Base-by-base conservation (phyloP, 2,888 invertebrate genomes). In the Scaptomyza parva region DNA sequence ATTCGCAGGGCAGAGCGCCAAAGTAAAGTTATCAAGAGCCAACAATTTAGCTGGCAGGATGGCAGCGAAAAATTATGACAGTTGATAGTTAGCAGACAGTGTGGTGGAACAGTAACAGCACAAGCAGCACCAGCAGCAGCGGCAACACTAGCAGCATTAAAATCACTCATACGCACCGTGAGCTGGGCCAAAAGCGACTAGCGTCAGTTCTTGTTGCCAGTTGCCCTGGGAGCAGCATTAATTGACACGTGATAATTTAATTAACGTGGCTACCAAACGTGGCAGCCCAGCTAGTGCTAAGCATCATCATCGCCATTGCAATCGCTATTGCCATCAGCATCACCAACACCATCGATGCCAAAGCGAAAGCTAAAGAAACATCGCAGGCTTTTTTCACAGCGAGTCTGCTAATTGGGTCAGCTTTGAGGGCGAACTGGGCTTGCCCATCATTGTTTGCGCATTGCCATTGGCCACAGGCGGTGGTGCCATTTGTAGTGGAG, bases 201-300 rank as follows among this genome's bases (percentile, higher is more conserved):
- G 44, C 63, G 50, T 41, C 53, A 55, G 20, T 62, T 70, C 63
- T 55, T 61, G 65, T 52, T 64, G 54, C 33, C 57, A 57, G 74
- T 64, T 58, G 74, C 75, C 61, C 65, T 58, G 68, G 78, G 74
- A 69, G 65, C 61, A 59, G 64, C 69, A 85, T 85, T 87, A 82
- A 82, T 82, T 82, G 82, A 82, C 82, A 82, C 82, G 82, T 82
- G 82, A 87, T 82, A 87, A 82, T 82, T 82, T 82, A 82, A 82
- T 82, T 82, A 82, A 87, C 85, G 85, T 76, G 73, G 61, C 73
- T 81, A 22, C 75, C 84, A 78, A 82, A 82, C 84, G 84, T 76
- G 78, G 64, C 69, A 62, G 18, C 78, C 64, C 65, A 73, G 40
- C 73, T 65, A 65, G 73, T 50, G 58, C 68, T 73, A 69, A 77